Percentiles rank a stretch among this genome's conserved stretches.
phyloP scores from a whole-genome alignment of 2,113 vertebrate genomes.

The Brachypteracias leptosomus region DNA sequence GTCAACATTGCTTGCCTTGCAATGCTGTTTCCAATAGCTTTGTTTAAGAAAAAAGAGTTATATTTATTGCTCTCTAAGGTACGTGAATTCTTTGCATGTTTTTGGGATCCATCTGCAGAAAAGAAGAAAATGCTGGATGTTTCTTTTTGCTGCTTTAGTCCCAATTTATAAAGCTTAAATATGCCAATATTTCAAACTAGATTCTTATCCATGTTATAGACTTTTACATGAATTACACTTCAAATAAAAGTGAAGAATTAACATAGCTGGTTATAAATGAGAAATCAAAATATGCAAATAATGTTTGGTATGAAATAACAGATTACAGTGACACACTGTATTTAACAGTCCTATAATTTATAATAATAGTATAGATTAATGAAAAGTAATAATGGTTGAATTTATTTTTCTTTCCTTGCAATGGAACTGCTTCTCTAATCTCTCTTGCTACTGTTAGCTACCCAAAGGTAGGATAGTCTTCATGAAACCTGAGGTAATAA shows the following conservation, averaged over 20 bases:
- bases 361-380: slow-evolving; percentile 11
- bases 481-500: background rate
- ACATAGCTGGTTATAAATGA: slow-evolving; percentile 36
- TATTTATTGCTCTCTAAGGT: background rate
- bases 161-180: slow-evolving; percentile 22
- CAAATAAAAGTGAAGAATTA: slow-evolving; percentile 58
- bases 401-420: slow-evolving; percentile 29
- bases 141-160: background rate
- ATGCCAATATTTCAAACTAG: slow-evolving; percentile 39
- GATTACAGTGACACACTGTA: background rate
- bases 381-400: background rate
- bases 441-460: background rate
- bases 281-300: slow-evolving; percentile 57
- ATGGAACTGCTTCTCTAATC: background rate
- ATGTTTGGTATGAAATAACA: slow-evolving; percentile 19
- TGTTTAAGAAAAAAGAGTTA: background rate
- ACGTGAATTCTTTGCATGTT: background rate
- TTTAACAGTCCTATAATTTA: slow-evolving; percentile 50
- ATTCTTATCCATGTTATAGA: slow-evolving; percentile 36
- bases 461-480: background rate
- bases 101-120: background rate
- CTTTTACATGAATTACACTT: slow-evolving; percentile 45
- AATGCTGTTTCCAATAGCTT: background rate
- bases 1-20: background rate
- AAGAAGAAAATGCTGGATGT: background rate